Evolutionary conservation across 1,140 invertebrate species (phyloP), one percentile per base, ranked within the genome.

Genomic region (Drosophila littoralis): DNA sequence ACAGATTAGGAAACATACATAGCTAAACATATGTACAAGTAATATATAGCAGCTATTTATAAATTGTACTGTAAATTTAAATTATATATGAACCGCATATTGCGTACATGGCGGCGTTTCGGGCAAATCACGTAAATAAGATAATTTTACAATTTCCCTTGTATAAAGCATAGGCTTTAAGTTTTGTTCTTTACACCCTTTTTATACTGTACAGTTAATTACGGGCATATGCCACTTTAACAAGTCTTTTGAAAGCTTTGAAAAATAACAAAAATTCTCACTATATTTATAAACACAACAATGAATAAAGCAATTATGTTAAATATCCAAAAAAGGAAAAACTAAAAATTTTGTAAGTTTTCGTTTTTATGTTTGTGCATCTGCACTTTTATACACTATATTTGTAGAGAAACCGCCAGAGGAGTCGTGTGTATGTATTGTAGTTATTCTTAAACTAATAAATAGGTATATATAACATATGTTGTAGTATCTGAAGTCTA

Each of bases 261-360:
- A 89, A 89, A 89, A 79, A 66, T 48, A 72, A 75, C 57, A 70
- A 40, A 46, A 81, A 88, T 88, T 88, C 83, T 88, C 83, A 88
- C 79, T 89, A 79, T 81, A 77, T 79, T 79, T 84, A 76, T 76
- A 59, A 45, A 66, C 35, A 50, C 22, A 63, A 68, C 32, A 63
- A 45, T 70, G 58, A 46, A 70, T 46, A 61, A 63, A 43, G 35
- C 50, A 15, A 54, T 35, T 63, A 70, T 63, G 57, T 42, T 60
- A 51, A 63, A 51, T 38, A 59, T 59, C 22, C 22, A 15, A 60
- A 51, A 50, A 50, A 36, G 33, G 55, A 40, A 35, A 59, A 43
- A 67, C 46, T n/a, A 65, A 61, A 28, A 8, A 55, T 48, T 48
- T 28, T 60, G 36, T 59, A 74, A 45, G 42, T 50, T 67, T 64